These are phyloP conservation scores for Mallateleia sp. DNA, from an alignment of 2,888 invertebrate species.

Conservation along the genomic window DNA sequence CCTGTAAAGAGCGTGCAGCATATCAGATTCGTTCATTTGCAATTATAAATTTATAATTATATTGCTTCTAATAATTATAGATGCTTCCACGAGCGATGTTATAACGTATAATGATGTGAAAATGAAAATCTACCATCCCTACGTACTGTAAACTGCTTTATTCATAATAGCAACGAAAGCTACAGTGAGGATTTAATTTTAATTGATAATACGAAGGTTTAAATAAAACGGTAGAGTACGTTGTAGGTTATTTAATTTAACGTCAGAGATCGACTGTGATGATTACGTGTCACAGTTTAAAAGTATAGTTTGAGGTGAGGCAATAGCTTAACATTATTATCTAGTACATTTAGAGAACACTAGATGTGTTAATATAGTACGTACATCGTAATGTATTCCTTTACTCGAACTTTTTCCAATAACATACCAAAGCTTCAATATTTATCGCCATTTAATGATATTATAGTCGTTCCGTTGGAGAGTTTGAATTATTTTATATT, in stretches of 20 bases:
- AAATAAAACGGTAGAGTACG: background rate
- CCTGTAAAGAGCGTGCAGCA: slow-evolving; percentile 40
- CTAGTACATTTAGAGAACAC: too few species aligned
- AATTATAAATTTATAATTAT: slow-evolving; percentile 52
- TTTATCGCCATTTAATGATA: too few species aligned
- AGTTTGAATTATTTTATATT: too few species aligned
- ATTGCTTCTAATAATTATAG: slow-evolving; percentile 48
- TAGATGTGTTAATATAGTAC: too few species aligned
- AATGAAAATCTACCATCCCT: slow-evolving; percentile 16
- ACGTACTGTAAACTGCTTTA: slow-evolving; percentile 5
- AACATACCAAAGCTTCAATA: too few species aligned
- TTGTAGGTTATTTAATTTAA: background rate
- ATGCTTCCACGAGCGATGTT: slow-evolving; percentile 21
- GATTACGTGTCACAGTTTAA: too few species aligned
- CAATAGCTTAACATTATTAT: too few species aligned
- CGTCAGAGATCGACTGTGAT: too few species aligned
- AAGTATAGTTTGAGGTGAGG: too few species aligned
- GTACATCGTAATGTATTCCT: too few species aligned
- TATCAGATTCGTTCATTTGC: slow-evolving; percentile 39
- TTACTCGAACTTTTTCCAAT: too few species aligned
- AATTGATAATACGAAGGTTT: background rate
- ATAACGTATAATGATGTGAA: slow-evolving; percentile 19
- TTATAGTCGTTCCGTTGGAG: too few species aligned
- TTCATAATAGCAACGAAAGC: slow-evolving; percentile 8
- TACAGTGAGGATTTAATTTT: background rate